A percentile compares a stretch with the other conserved stretches of the same genome.
phyloP scores from a whole-genome alignment of 2,888 invertebrate species.

The Reticulitermes lucifugus region DNA sequence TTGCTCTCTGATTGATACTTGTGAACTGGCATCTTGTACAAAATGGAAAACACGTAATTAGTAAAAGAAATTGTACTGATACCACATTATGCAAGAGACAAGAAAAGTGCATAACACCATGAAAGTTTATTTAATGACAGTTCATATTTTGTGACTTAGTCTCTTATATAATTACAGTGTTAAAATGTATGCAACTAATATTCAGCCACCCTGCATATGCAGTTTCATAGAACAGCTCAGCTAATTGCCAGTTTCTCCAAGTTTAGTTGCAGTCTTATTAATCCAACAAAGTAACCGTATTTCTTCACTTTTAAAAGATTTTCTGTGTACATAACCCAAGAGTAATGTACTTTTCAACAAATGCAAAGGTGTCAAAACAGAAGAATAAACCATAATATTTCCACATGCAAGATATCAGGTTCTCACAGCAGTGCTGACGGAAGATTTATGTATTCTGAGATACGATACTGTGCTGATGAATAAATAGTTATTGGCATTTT shows the following conservation, averaged over 20 bases:
- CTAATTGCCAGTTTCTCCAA: constrained; percentile 11
- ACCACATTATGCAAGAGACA: neutral
- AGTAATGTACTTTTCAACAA: too few species aligned
- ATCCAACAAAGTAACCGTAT: too few species aligned
- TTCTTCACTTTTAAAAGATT: too few species aligned
- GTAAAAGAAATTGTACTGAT: neutral
- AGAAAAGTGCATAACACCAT: neutral
- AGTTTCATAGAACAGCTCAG: neutral
- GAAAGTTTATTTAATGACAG: neutral
- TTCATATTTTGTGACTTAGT: neutral
- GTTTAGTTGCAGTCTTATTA: neutral
- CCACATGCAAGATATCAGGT: too few species aligned
- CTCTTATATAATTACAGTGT: neutral
- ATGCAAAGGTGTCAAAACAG: too few species aligned
- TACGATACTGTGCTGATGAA: too few species aligned
- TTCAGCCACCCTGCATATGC: neutral
- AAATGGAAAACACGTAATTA: neutral
- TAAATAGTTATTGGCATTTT: too few species aligned
- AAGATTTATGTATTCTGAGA: too few species aligned
- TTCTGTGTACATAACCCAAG: too few species aligned
- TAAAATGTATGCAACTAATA: neutral
- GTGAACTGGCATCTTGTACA: neutral
- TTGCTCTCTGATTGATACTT: neutral
- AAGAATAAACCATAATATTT: too few species aligned
- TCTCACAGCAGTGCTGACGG: too few species aligned